These are phyloP conservation scores for Bombus soroeensis DNA, from an alignment of 1,140 invertebrate species.

Conservation along the genomic window DNA sequence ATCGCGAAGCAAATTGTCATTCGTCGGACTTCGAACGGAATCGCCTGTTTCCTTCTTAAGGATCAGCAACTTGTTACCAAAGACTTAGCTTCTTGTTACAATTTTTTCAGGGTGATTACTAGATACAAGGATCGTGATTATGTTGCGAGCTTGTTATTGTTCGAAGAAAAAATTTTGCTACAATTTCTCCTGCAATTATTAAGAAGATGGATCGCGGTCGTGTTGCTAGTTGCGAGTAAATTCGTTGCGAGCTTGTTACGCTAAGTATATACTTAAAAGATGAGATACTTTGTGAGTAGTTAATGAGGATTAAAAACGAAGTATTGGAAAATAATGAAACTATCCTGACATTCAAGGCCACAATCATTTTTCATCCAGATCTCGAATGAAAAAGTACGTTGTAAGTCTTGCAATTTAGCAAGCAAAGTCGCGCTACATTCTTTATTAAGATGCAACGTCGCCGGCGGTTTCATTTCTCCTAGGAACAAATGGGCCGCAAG, in stretches of 20 bases:
- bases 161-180: neutral
- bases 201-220: neutral
- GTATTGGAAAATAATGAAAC: neutral
- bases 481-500: conserved; percentile 82
- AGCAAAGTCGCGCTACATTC: conserved; percentile 63
- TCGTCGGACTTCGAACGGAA: neutral
- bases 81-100: neutral
- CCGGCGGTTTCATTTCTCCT: conserved; percentile 78
- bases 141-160: neutral
- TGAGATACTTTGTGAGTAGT: neutral
- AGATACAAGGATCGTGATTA: neutral
- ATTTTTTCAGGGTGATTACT: neutral
- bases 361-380: neutral
- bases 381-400: neutral
- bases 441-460: conserved; percentile 81
- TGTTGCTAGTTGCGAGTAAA: neutral
- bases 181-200: neutral
- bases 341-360: neutral
- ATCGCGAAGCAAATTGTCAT: conserved; percentile 14
- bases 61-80: neutral
- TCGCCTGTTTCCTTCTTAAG: conserved; percentile 4
- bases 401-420: conserved; percentile 1
- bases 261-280: neutral
- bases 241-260: neutral
- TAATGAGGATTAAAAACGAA: neutral